phyloP scores from a whole-genome alignment of 2,888 invertebrate species.

The Meliscaeva auricollis region DNA sequence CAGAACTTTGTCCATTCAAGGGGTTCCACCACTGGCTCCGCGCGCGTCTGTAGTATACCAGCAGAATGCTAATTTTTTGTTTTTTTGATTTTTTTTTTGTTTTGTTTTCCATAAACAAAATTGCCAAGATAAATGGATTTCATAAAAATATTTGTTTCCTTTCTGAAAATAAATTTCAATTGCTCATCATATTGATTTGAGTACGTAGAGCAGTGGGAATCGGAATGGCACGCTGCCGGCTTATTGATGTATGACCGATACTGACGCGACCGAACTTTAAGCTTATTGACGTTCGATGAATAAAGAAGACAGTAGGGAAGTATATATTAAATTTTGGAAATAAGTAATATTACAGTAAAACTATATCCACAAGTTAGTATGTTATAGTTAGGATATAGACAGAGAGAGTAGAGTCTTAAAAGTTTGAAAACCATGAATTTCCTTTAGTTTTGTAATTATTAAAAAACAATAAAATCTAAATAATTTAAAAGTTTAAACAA shows the following conservation, averaged over 20 bases:
- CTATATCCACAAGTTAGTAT: too few relatives aligned
- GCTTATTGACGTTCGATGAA: conserved; percentile 23
- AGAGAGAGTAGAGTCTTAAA: too few relatives aligned
- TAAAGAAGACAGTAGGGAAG: neutral
- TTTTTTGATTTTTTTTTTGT: conserved; percentile 28
- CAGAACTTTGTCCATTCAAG: conserved; percentile 23
- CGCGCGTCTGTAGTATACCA: neutral
- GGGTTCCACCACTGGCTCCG: neutral
- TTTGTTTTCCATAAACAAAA: conserved; percentile 39
- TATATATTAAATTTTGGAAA: neutral
- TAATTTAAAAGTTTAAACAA: too few relatives aligned
- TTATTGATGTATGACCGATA: conserved; percentile 19
- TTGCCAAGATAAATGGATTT: conserved; percentile 66
- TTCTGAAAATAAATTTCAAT: conserved; percentile 68
- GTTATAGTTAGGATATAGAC: too few relatives aligned
- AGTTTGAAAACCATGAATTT: too few relatives aligned
- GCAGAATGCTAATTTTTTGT: conserved; percentile 57
- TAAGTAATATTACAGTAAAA: neutral
- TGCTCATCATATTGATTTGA: conserved; percentile 18
- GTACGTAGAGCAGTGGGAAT: neutral
- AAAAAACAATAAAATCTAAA: too few relatives aligned
- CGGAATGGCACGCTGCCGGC: conserved; percentile 23
- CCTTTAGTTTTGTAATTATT: too few relatives aligned
- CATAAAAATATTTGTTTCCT: conserved; percentile 65
- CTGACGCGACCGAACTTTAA: neutral